These are phyloP conservation scores for Zoanthus gigantus DNA, from an alignment of 92 coral and sea anemone genomes.

Conservation along the genomic window DNA sequence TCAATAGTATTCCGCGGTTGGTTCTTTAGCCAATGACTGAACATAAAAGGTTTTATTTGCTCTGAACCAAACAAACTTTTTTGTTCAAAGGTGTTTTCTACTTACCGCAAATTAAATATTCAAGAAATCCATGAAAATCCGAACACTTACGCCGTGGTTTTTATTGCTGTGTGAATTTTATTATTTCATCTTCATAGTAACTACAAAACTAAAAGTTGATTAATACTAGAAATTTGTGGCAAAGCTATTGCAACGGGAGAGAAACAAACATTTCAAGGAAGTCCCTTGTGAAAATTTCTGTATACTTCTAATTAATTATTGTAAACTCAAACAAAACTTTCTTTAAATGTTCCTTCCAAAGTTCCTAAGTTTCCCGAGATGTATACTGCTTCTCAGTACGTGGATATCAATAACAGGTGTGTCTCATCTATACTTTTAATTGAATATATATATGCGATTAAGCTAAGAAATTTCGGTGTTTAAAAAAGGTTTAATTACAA, in stretches of 20 bases:
- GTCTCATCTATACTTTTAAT: not conserved
- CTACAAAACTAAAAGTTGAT: not conserved
- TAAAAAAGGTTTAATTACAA: not conserved
- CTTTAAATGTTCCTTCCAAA: not conserved
- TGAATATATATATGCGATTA: no score
- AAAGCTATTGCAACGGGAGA: not conserved
- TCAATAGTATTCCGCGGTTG: not conserved
- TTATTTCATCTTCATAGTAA: not conserved
- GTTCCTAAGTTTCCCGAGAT: not conserved
- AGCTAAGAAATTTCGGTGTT: no score
- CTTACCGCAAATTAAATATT: constrained; percentile 22
- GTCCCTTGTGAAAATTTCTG: not conserved
- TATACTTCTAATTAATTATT: no score
- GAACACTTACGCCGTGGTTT: not conserved
- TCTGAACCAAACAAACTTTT: not conserved
- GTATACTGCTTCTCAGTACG: not conserved
- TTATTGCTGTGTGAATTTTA: not conserved
- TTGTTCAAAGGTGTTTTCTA: not conserved
- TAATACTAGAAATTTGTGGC: not conserved
- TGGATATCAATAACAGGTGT: not conserved
- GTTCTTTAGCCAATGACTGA: not conserved
- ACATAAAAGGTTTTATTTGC: not conserved
- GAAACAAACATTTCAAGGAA: not conserved
- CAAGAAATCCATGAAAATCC: not conserved
- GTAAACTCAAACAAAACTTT: not conserved